Evolutionary conservation across 2,888 invertebrate genomes (phyloP).

Genomic region (Liodrosophila aerea): DNA sequence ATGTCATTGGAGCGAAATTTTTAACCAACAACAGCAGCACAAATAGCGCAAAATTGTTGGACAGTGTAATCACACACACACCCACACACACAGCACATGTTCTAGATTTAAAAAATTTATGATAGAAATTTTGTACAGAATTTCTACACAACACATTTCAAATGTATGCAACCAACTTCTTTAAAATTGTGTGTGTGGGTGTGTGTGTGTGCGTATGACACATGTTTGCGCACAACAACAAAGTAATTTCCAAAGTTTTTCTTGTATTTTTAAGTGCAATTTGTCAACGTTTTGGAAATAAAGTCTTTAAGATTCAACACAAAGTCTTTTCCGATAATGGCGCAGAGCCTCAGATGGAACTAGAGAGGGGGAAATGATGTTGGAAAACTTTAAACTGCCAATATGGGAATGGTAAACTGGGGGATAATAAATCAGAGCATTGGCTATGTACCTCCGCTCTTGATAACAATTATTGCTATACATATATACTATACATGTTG

Average conservation of each 20-base stretch:
- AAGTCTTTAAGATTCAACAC: conserved; percentile 8
- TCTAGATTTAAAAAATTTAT: conserved; percentile 61
- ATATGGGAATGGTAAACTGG: no score
- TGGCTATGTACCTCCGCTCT: no score
- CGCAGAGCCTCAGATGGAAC: no score
- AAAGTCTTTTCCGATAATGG: conserved; percentile 16
- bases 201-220: conserved; percentile 7
- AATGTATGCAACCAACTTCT: conserved; percentile 8
- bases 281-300: conserved; percentile 37
- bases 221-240: conserved; percentile 6
- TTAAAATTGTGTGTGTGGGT: conserved; percentile 2
- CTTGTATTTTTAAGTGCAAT: conserved; percentile 39
- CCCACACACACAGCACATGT: conserved; percentile 16
- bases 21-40: conserved; percentile 19
- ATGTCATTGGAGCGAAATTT: conserved; percentile 40
- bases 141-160: conserved; percentile 25
- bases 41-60: conserved; percentile 40
- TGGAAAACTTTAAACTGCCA: conserved; percentile 18
- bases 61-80: conserved; percentile 48
- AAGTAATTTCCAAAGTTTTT: conserved; percentile 35
- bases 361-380: neutral
- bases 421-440: no score
- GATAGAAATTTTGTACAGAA: conserved; percentile 57
- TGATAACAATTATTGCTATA: no score
- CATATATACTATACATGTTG: no score